Conservation (phyloP, 2,113 vertebrate genomes). For the Ameiurus melas region DNA sequence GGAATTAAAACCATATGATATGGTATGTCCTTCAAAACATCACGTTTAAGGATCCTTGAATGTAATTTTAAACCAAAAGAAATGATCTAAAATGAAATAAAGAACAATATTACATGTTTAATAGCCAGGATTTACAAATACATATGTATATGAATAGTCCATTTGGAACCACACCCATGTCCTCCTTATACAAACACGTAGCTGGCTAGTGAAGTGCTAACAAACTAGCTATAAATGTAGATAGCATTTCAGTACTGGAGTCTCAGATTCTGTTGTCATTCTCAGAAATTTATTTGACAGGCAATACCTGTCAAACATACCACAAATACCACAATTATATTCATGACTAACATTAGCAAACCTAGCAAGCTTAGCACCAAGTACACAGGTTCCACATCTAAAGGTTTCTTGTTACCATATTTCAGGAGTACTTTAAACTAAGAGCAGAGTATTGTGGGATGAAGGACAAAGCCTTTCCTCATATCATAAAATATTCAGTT, state of each 20-base stretch:
- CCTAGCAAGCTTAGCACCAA: neutral
- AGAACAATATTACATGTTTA: neutral
- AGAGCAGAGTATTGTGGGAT: neutral
- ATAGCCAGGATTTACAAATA: neutral
- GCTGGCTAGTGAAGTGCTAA: too few relatives aligned
- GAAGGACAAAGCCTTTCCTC: constrained; percentile 21
- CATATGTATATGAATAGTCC: neutral
- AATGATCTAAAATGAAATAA: neutral
- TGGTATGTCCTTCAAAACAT: neutral
- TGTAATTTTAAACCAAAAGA: neutral
- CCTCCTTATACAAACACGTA: neutral
- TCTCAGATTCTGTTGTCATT: neutral
- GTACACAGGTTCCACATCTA: neutral
- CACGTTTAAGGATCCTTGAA: neutral
- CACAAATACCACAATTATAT: neutral
- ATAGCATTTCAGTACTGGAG: neutral
- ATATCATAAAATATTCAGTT: constrained; percentile 29
- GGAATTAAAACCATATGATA: neutral
- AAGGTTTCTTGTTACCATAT: constrained; percentile 6
- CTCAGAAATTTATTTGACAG: neutral
- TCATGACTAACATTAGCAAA: neutral
- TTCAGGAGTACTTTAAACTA: neutral
- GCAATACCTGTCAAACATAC: neutral
- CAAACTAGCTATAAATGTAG: neutral
- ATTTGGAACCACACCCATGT: neutral